These are phyloP conservation scores for Hemistola chrysoprasaria DNA, from an alignment of 2,888 invertebrate genomes.

Conservation along the genomic window DNA sequence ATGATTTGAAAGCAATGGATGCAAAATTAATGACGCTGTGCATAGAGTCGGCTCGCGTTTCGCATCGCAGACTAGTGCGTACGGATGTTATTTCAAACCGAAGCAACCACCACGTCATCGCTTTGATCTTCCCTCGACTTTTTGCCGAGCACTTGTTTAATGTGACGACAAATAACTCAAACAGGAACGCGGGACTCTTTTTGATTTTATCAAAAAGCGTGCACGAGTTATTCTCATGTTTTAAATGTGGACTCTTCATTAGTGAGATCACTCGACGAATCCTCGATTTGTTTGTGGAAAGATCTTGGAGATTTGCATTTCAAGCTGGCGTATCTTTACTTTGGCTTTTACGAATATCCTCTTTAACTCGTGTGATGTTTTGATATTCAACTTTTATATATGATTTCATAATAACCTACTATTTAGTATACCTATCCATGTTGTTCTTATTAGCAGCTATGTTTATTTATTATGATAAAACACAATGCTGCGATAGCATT, in stretches of 20 bases:
- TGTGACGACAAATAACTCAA: slow-evolving; percentile 80
- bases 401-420: no score
- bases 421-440: no score
- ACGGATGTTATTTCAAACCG: slow-evolving; percentile 67
- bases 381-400: no score
- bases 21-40: slow-evolving; percentile 24
- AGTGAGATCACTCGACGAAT: slow-evolving; percentile 62
- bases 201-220: slow-evolving; percentile 66
- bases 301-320: slow-evolving; percentile 46
- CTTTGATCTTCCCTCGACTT: slow-evolving; percentile 75
- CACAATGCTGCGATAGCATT: no score
- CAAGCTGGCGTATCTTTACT: slow-evolving; percentile 36
- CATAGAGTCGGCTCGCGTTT: slow-evolving; percentile 15
- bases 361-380: no score
- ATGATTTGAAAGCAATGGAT: slow-evolving; percentile 22
- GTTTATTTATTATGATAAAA: no score
- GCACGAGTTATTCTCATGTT: slow-evolving; percentile 59
- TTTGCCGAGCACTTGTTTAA: slow-evolving; percentile 74
- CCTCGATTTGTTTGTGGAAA: slow-evolving; percentile 42
- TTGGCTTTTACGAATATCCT: slow-evolving; percentile 31
- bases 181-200: slow-evolving; percentile 63
- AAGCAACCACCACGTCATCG: slow-evolving; percentile 61
- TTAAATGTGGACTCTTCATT: slow-evolving; percentile 71
- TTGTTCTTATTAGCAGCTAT: no score
- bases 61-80: slow-evolving; percentile 47